Percentiles rank a stretch among this genome's conserved stretches.
Conservation (phyloP, 2,888 invertebrate species). For the Deilephila elpenor region DNA sequence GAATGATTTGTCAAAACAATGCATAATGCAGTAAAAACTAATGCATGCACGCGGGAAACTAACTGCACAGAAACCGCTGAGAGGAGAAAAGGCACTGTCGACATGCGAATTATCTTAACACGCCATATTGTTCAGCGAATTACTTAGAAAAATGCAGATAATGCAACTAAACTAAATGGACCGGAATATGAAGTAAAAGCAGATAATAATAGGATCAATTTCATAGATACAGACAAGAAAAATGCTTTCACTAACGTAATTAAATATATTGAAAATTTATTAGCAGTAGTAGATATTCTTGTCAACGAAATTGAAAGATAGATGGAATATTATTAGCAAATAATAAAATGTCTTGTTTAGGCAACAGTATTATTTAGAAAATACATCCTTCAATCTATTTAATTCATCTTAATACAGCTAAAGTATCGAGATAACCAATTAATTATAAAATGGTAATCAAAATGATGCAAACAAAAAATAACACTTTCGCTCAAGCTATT, state of each 20-base stretch:
- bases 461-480: background rate
- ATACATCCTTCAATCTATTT: too few relatives aligned
- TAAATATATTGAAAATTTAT: too few relatives aligned
- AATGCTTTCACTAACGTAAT: too few relatives aligned
- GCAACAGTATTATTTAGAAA: too few relatives aligned
- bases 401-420: background rate
- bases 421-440: background rate
- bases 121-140: background rate
- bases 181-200: background rate
- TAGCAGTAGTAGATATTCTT: too few relatives aligned
- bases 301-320: too few relatives aligned
- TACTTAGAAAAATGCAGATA: background rate
- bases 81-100: background rate
- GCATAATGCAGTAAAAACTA: constrained; percentile 15
- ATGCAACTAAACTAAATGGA: background rate
- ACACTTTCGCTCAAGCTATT: constrained; percentile 11
- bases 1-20: constrained; percentile 7
- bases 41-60: constrained; percentile 27
- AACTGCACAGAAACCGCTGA: constrained; percentile 5
- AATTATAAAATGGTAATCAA: background rate
- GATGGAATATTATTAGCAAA: too few relatives aligned
- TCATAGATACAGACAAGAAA: too few relatives aligned
- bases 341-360: too few relatives aligned
- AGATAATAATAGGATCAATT: too few relatives aligned
- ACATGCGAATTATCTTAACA: background rate